A percentile compares a stretch with the other conserved stretches of the same genome.
phyloP scores from a whole-genome alignment of 2,113 vertebrate genomes.

The Typhlomys cinereus region DNA sequence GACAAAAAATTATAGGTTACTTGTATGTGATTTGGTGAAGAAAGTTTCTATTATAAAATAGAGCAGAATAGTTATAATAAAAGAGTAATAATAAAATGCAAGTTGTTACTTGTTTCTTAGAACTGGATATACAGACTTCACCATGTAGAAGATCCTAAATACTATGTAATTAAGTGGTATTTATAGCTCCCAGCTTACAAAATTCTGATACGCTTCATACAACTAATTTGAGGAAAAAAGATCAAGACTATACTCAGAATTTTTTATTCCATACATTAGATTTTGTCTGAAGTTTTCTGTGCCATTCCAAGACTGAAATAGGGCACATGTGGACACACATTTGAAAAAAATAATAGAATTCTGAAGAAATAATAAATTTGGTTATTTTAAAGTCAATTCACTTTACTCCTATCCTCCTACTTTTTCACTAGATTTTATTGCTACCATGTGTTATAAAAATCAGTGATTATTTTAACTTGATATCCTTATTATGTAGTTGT shows the following conservation, averaged over 20 bases:
- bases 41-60: neutral
- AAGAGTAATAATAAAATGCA: too few relatives aligned
- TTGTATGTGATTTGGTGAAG: slow-evolving; percentile 35
- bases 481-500: neutral
- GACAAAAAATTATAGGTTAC: slow-evolving; percentile 5
- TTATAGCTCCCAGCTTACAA: neutral
- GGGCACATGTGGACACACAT: neutral
- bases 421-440: neutral
- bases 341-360: neutral
- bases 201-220: neutral
- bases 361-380: neutral
- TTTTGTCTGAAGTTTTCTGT: neutral
- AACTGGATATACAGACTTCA: neutral
- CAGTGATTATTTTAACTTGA: neutral
- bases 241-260: neutral
- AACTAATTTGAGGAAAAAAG: neutral
- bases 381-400: neutral
- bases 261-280: neutral
- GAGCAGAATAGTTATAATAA: too few relatives aligned
- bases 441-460: neutral
- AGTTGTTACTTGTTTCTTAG: slow-evolving; percentile 24
- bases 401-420: neutral
- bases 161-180: neutral
- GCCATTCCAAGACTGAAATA: neutral
- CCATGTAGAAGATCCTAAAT: neutral